Evolutionary conservation across 2,888 invertebrate species (phyloP).

Genomic region (Sipha maydis): DNA sequence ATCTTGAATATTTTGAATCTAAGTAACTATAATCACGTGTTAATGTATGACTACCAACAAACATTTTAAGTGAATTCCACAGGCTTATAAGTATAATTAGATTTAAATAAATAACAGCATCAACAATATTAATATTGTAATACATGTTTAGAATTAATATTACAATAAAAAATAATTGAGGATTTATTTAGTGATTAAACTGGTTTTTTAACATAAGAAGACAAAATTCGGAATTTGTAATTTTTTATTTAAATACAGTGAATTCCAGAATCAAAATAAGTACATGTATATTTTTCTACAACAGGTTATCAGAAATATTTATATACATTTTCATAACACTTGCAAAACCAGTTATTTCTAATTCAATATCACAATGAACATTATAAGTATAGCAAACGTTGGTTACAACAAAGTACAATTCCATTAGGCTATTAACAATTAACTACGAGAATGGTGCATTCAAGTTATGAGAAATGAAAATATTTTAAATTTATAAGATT

Average conservation of each 20-base stretch:
- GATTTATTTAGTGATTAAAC: not conserved
- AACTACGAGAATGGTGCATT: not conserved
- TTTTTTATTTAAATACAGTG: not conserved
- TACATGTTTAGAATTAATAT: not conserved
- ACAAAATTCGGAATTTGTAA: not conserved
- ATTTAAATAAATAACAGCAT: too few relatives aligned
- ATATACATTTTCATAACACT: constrained; percentile 5
- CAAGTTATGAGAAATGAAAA: not conserved
- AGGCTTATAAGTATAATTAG: too few relatives aligned
- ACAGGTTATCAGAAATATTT: constrained; percentile 36
- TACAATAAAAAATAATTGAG: not conserved
- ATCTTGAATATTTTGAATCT: too few relatives aligned
- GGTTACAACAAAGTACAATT: constrained; percentile 8
- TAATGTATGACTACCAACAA: too few relatives aligned
- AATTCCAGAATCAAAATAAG: constrained; percentile 18
- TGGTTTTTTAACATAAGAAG: not conserved
- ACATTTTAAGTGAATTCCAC: too few relatives aligned
- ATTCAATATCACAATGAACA: not conserved
- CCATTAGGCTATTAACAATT: not conserved
- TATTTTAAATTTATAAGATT: not conserved
- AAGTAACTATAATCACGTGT: too few relatives aligned
- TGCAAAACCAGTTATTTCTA: constrained; percentile 58
- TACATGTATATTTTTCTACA: not conserved
- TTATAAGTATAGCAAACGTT: not conserved
- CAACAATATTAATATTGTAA: not conserved